Evolutionary conservation across 2,113 vertebrate genomes (phyloP).

Genomic region (Chiloscyllium plagiosum): DNA sequence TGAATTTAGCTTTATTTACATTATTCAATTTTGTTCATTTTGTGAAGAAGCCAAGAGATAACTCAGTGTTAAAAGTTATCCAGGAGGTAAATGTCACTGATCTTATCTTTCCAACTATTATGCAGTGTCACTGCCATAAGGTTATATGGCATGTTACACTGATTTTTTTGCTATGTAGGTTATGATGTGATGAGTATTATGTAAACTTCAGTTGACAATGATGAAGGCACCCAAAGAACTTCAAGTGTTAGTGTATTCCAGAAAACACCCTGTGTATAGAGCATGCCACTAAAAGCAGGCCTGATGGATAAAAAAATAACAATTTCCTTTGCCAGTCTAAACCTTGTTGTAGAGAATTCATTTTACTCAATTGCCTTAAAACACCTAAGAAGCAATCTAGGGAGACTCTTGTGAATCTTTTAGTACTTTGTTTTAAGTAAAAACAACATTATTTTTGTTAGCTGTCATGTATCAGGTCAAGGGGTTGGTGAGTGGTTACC

Average conservation of each 20-base stretch:
- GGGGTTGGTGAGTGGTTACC: conserved; percentile 72
- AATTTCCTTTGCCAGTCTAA: conserved; percentile 64
- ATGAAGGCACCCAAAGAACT: conserved; percentile 75
- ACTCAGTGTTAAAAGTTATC: conserved; percentile 31
- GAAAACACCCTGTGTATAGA: conserved; percentile 56
- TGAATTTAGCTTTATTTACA: background rate
- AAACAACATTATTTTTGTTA: conserved; percentile 65
- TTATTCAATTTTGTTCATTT: background rate
- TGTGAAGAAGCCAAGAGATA: background rate
- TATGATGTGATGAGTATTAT: conserved; percentile 16
- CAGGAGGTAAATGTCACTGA: conserved; percentile 6
- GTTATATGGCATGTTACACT: background rate
- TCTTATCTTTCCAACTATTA: conserved; percentile 25
- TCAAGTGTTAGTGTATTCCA: conserved; percentile 66
- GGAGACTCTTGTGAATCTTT: conserved; percentile 51
- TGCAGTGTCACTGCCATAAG: background rate
- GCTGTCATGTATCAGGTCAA: conserved; percentile 74
- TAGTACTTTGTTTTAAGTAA: conserved; percentile 69
- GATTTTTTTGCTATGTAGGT: background rate
- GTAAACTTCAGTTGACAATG: conserved; percentile 44
- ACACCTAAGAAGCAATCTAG: conserved; percentile 62
- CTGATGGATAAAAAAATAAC: conserved; percentile 69
- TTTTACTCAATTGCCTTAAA: conserved; percentile 68
- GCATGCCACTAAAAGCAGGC: conserved; percentile 72
- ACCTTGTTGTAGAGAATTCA: conserved; percentile 56